phyloP scores from a whole-genome alignment of 2,797 vertebrate genomes.

The Melanotaenia boesemani region DNA sequence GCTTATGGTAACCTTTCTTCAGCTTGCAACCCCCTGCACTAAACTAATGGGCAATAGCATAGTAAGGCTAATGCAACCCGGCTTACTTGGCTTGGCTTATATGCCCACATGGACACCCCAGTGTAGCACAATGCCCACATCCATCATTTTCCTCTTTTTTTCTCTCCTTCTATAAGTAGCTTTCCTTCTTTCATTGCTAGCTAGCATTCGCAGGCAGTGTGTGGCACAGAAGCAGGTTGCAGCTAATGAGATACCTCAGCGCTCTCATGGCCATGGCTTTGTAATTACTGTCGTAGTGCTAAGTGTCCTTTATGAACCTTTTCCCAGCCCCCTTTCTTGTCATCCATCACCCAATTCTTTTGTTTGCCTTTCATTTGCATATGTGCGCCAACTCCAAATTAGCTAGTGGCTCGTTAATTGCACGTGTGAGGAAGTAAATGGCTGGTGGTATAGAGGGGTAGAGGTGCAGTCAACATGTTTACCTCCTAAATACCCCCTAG shows the following conservation, averaged over 20 bases:
- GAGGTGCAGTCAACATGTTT: constrained; percentile 81
- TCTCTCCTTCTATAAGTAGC: constrained; percentile 33
- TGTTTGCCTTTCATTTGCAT: constrained; percentile 85
- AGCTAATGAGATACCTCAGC: constrained; percentile 81
- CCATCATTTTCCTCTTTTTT: constrained; percentile 58
- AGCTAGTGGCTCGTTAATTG: constrained; percentile 81
- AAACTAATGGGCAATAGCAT: constrained; percentile 76
- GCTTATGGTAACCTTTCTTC: constrained; percentile 80
- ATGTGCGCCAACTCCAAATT: constrained; percentile 81
- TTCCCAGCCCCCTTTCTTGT: constrained; percentile 67
- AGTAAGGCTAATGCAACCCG: constrained; percentile 69
- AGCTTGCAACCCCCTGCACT: constrained; percentile 64
- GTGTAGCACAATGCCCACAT: constrained; percentile 64
- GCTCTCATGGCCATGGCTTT: constrained; percentile 81
- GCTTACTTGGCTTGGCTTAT: constrained; percentile 73
- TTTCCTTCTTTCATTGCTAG: constrained; percentile 48
- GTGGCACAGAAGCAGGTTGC: constrained; percentile 67
- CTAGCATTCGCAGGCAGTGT: constrained; percentile 49
- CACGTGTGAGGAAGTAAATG: constrained; percentile 79
- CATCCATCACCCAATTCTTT: constrained; percentile 82
- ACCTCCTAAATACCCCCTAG: constrained; percentile 78
- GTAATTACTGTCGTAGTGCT: constrained; percentile 83
- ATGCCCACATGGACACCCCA: constrained; percentile 68
- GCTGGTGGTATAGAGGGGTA: constrained; percentile 55
- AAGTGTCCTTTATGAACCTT: constrained; percentile 80